phyloP scores from a whole-genome alignment of 2,113 vertebrate species.

The Myiopsitta monachus region DNA sequence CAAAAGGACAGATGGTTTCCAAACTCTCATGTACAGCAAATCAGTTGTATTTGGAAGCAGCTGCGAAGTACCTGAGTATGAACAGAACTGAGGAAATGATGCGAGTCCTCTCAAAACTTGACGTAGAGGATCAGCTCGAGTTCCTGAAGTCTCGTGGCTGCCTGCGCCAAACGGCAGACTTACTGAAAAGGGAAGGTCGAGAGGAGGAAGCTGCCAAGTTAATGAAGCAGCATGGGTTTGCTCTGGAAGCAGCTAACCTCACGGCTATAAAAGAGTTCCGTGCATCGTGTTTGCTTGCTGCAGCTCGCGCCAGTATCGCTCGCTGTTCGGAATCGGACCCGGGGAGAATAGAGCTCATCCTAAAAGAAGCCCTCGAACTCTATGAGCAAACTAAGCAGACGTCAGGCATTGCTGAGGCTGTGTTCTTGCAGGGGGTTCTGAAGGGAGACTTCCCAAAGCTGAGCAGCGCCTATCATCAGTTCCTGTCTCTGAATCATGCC shows the following conservation, averaged over 20 bases:
- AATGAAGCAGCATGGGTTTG: slow-evolving; percentile 76
- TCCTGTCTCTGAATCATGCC: slow-evolving; percentile 65
- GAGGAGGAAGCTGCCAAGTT: slow-evolving; percentile 79
- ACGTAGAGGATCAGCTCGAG: slow-evolving; percentile 76
- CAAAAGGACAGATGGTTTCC: slow-evolving; percentile 43
- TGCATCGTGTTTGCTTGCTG: slow-evolving; percentile 73
- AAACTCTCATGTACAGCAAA: slow-evolving; percentile 74
- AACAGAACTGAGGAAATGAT: slow-evolving; percentile 75
- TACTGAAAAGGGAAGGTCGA: slow-evolving; percentile 71
- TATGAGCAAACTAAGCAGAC: slow-evolving; percentile 62
- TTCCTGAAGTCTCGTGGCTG: slow-evolving; percentile 76
- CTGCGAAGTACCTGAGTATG: slow-evolving; percentile 72
- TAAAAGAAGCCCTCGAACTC: slow-evolving; percentile 70
- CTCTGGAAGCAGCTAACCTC: slow-evolving; percentile 76
- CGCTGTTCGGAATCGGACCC: background rate
- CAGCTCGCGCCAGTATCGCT: slow-evolving; percentile 51
- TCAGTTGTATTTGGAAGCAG: slow-evolving; percentile 79
- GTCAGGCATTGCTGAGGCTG: slow-evolving; percentile 71
- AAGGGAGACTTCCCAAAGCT: slow-evolving; percentile 64
- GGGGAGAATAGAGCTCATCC: background rate
- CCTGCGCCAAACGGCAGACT: slow-evolving; percentile 71
- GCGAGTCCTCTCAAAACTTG: slow-evolving; percentile 74
- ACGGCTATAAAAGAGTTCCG: slow-evolving; percentile 71
- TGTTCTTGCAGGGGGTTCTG: slow-evolving; percentile 70
- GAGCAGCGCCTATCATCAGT: slow-evolving; percentile 35